Base-by-base conservation (phyloP, 1,140 invertebrate genomes). In the Theocolax elegans region DNA sequence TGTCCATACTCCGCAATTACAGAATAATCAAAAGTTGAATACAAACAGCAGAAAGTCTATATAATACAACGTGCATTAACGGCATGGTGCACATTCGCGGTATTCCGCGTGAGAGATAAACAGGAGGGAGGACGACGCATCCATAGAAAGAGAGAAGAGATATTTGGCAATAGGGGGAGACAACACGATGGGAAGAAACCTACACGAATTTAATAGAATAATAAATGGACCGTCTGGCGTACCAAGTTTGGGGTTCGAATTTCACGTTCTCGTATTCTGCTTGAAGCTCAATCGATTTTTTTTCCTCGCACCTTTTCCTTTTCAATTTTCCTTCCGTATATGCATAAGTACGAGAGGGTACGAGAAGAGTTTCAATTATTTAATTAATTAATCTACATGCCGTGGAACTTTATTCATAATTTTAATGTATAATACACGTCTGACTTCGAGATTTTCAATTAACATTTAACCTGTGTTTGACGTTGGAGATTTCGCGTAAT, bases 201-300 rank as follows among this genome's bases (percentile, higher is more conserved):
- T 69, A 74, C 77, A 75, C 56, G 77, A 81, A 80, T 83, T 82
- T 83, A 80, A 83, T 82, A 81, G 80, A 83, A 82, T 83, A 82
- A 81, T 81, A 81, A 81, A 82, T 81, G 76, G 73, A 71, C 54
- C 72, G 53, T 59, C 66, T 67, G 66, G 51, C 53, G 27, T 6
- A 23, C 8, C 42, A 4, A 15, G n/a, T n/a, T n/a, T n/a, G n/a
- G n/a, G n/a, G n/a, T n/a, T n/a, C n/a, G n/a, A n/a, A 4, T 4
- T 35, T 10, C 31, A 35, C 31, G 4, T 10, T 35, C 31, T 35
- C 31, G 31, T 35, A 35, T 10, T 35, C 4, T 6, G 4, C 4
- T 38, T 64, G 23, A 51, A 17, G 35, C 54, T 40, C 17, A 19
- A 40, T 40, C 21, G 56, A 17, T 12, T 21, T 23, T 40, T 59